phyloP scores from a whole-genome alignment of 2,888 invertebrate species.

The Tetropium fuscum region DNA sequence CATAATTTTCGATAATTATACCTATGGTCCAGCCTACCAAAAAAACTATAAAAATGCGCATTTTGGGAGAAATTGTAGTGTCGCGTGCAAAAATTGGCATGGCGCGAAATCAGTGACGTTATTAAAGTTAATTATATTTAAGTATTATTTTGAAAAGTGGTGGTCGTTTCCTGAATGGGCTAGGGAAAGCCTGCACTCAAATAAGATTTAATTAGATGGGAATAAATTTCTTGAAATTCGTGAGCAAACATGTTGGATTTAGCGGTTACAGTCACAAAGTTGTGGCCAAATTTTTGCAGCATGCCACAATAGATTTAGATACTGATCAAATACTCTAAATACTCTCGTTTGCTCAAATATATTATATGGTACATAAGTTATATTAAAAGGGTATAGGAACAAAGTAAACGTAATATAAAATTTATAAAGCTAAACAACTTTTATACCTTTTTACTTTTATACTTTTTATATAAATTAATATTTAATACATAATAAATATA shows the following conservation, averaged over 20 bases:
- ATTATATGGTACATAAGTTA: too few species aligned
- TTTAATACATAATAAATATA: too few species aligned
- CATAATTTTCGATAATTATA: not conserved
- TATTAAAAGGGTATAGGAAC: too few species aligned
- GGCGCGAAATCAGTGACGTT: constrained; percentile 10
- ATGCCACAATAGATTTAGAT: not conserved
- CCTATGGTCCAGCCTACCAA: not conserved
- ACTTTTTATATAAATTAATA: too few species aligned
- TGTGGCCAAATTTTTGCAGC: too few species aligned
- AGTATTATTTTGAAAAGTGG: constrained; percentile 18
- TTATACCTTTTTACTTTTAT: too few species aligned
- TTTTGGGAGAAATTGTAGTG: constrained; percentile 11
- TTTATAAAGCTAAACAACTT: too few species aligned
- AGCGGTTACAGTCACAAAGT: too few species aligned
- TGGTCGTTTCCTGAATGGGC: constrained; percentile 1
- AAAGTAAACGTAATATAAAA: too few species aligned
- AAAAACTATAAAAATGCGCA: constrained; percentile 12
- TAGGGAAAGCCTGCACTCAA: not conserved
- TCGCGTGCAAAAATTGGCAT: constrained; percentile 23
- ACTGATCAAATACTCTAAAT: too few species aligned
- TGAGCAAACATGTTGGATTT: not conserved
- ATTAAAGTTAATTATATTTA: constrained; percentile 17
- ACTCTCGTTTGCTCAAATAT: too few species aligned
- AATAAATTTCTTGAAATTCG: constrained; percentile 3
- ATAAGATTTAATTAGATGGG: constrained; percentile 1